Evolutionary conservation across 1,140 invertebrate genomes (phyloP).

Genomic region (Drosophila lacteicornis): DNA sequence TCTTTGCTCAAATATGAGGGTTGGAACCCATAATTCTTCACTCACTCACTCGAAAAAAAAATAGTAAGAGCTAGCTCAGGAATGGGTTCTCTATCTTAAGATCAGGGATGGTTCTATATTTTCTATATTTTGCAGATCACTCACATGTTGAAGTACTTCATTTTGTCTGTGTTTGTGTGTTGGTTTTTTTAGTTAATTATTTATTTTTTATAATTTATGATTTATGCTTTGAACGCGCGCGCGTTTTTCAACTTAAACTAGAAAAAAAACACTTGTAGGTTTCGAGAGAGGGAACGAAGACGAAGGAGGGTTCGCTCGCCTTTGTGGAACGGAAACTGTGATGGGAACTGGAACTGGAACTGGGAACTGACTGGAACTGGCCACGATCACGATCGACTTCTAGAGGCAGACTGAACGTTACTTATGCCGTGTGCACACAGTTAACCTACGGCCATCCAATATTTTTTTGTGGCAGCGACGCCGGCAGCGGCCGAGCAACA

Average conservation of each 20-base stretch:
- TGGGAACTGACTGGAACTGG: conserved; percentile 47
- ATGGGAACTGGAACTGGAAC: conserved; percentile 15
- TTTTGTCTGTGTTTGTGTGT: conserved; percentile 64
- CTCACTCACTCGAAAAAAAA: conserved; percentile 18
- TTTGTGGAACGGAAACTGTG: conserved; percentile 16
- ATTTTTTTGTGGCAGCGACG: conserved; percentile 56
- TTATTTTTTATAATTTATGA: conserved; percentile 15
- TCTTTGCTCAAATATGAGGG: not conserved
- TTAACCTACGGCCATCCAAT: conserved; percentile 82
- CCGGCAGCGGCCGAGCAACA: conserved; percentile 47
- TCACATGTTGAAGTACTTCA: conserved; percentile 84
- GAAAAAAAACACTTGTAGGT: conserved; percentile 46
- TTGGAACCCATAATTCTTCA: no score
- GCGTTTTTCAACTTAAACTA: conserved; percentile 42
- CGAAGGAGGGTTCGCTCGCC: conserved; percentile 8
- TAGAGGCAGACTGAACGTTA: conserved; percentile 82
- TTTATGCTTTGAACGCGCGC: conserved; percentile 12
- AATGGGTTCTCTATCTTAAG: not conserved
- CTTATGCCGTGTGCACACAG: conserved; percentile 79
- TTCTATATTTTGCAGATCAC: conserved; percentile 49
- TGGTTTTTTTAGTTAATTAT: conserved; percentile 6
- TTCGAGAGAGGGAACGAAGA: not conserved
- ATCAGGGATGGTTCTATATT: not conserved
- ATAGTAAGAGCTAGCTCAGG: not conserved
- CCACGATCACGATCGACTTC: conserved; percentile 83